These are phyloP conservation scores for Myotis pilosus DNA, from an alignment of 2,797 vertebrate genomes.

Conservation along the genomic window DNA sequence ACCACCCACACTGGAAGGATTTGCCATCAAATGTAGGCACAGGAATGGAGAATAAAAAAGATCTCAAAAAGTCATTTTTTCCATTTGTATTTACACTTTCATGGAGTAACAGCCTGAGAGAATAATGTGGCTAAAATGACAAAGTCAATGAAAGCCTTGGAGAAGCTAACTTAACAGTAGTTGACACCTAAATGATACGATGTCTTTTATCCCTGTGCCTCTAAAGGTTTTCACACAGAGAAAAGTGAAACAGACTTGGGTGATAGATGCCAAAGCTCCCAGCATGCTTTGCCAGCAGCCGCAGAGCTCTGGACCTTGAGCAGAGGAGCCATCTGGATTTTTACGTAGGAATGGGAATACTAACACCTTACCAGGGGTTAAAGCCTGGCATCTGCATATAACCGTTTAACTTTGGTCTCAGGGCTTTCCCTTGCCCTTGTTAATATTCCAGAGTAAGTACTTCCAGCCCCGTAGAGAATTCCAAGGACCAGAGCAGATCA, in stretches of 20 bases:
- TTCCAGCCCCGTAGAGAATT: not conserved
- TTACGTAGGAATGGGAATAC: not conserved
- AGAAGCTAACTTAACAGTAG: not conserved
- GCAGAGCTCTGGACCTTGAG: not conserved
- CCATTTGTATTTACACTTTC: not conserved
- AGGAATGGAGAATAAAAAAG: not conserved
- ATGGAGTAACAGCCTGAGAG: not conserved
- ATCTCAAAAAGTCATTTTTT: not conserved
- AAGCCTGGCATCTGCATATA: not conserved
- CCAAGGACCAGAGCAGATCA: not conserved
- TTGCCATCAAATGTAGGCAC: not conserved
- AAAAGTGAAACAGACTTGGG: not conserved
- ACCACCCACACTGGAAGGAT: not conserved
- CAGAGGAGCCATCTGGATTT: not conserved
- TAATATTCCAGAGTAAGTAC: not conserved
- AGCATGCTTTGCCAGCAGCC: not conserved
- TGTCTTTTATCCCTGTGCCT: conserved; percentile 10
- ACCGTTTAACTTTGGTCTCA: not conserved
- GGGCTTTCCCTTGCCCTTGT: not conserved
- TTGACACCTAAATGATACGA: not conserved
- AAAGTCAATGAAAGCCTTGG: not conserved
- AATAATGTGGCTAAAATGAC: not conserved
- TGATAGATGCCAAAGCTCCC: not conserved
- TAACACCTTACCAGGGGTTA: not conserved
- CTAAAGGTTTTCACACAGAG: not conserved